Evolutionary conservation across 2,888 invertebrate species (phyloP).

Genomic region (Amiota mariae): DNA sequence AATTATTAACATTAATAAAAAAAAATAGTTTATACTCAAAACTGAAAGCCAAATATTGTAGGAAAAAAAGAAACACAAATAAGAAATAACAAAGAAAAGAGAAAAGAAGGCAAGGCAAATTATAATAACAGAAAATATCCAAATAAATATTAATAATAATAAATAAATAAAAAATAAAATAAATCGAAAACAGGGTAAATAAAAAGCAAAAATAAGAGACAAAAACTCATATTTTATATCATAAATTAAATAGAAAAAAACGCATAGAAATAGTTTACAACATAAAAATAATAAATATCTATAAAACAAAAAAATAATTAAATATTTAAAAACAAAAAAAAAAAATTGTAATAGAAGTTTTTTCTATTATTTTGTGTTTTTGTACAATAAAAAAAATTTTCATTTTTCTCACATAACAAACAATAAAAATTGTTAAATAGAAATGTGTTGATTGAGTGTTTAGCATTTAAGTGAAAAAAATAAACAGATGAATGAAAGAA

Average conservation of each 20-base stretch:
- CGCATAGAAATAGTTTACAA: slow-evolving; percentile 9
- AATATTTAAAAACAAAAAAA: not conserved
- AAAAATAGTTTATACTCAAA: slow-evolving; percentile 23
- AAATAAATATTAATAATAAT: slow-evolving; percentile 3
- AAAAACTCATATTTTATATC: slow-evolving; percentile 15
- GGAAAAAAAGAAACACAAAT: slow-evolving; percentile 44
- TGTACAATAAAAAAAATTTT: not conserved
- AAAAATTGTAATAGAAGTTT: not conserved
- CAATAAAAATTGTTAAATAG: slow-evolving; percentile 19
- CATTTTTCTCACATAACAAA: too few species aligned
- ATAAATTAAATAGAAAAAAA: not conserved
- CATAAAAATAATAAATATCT: too few species aligned
- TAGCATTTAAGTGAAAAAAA: not conserved
- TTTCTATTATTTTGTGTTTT: slow-evolving; percentile 10
- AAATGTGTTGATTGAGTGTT: slow-evolving; percentile 23
- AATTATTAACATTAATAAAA: not conserved
- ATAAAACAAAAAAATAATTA: not conserved
- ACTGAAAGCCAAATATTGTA: slow-evolving; percentile 33
- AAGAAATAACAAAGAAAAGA: slow-evolving; percentile 63
- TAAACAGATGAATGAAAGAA: not conserved
- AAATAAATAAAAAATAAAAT: slow-evolving; percentile 4
- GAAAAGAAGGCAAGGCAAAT: slow-evolving; percentile 39
- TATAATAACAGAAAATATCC: slow-evolving; percentile 37
- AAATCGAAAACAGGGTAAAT: slow-evolving; percentile 29
- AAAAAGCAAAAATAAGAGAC: slow-evolving; percentile 6